Base-by-base conservation (phyloP, 2,113 vertebrate genomes). In the Elephas maximus region DNA sequence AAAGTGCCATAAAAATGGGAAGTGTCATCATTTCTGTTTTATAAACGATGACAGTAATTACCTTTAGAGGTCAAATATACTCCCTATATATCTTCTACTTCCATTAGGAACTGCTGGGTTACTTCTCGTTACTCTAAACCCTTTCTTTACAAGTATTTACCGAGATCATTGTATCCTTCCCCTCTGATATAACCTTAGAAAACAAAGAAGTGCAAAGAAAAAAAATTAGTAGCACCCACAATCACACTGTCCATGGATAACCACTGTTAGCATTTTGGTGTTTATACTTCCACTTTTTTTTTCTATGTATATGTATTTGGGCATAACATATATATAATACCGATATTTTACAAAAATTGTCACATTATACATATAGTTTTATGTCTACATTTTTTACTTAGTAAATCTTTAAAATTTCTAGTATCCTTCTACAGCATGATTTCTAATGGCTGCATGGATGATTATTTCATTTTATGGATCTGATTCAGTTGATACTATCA, bases 21-120 rank as follows among this genome's bases (percentile, higher is more conserved):
- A 91, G 79, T 90, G 77, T 82, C 79, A n/a, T 94, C 76, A 94
- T 87, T 84, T 91, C 26, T 96, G 53, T 87, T 87, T 86, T 93
- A 86, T 10, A 37, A 84, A 96, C 93, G 63, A 65, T 8, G 65
- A 63, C 63, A 51, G 84, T 81, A 53, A 87, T 93, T 93, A 71
- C 51, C 33, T 93, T 94, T 28, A 79, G 77, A 94, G 84, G 80
- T 90, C 84, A 88, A n/a, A 97, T 90, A 90, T 71, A 87, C 24
- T 90, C 71, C 41, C 44, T 79, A 62, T 1, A 0, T 48, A 76
- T 73, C 62, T 84, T 82, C 51, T 28, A 71, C 41, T 88, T 96
- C 69, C 74, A 79, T 73, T 45, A 63, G 45, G 85, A 74, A 82
- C 45, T 69, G 84, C 45, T 94, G 30, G n/a, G 10, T 95, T 94